Percentiles rank a stretch among this genome's conserved stretches.
phyloP scores from a whole-genome alignment of 1,140 invertebrate species.

The Halictus rubicundus region DNA sequence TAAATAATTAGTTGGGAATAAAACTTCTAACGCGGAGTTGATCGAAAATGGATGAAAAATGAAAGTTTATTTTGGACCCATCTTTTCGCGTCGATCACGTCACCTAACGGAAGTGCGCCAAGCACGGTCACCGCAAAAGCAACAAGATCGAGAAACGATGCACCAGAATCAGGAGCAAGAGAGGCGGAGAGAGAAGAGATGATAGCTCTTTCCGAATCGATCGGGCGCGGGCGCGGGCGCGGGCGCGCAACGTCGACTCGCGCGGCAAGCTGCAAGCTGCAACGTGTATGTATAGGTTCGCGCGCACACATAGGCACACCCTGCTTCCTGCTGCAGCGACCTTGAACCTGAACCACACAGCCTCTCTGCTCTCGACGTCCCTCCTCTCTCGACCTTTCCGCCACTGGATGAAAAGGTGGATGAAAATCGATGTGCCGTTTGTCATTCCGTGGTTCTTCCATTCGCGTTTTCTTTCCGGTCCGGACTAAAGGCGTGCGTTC shows the following conservation, averaged over 20 bases:
- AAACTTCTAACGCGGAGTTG: too few relatives aligned
- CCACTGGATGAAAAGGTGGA: slow-evolving; percentile 24
- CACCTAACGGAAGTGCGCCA: too few relatives aligned
- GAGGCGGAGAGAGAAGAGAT: not conserved
- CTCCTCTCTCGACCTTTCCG: slow-evolving; percentile 20
- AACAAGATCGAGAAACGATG: too few relatives aligned
- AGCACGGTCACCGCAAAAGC: too few relatives aligned
- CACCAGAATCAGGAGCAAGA: not conserved
- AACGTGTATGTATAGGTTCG: not conserved
- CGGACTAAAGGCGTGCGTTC: not conserved
- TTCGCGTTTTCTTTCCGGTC: not conserved
- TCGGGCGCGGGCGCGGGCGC: not conserved
- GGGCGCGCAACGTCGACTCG: slow-evolving; percentile 9
- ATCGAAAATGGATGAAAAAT: too few relatives aligned
- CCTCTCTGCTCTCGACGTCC: slow-evolving; percentile 16
- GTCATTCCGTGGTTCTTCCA: slow-evolving; percentile 1
- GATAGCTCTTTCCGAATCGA: slow-evolving; percentile 45
- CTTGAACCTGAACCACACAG: slow-evolving; percentile 62
- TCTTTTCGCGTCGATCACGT: too few relatives aligned
- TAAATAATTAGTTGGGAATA: too few relatives aligned
- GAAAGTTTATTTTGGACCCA: too few relatives aligned
- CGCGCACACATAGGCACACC: not conserved
- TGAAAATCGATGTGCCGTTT: slow-evolving; percentile 51
- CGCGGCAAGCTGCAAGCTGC: too few relatives aligned
- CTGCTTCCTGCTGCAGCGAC: slow-evolving; percentile 50